These are phyloP conservation scores for Monodelphis domestica DNA, from an alignment of 2,797 vertebrate genomes.

Conservation along the genomic window DNA sequence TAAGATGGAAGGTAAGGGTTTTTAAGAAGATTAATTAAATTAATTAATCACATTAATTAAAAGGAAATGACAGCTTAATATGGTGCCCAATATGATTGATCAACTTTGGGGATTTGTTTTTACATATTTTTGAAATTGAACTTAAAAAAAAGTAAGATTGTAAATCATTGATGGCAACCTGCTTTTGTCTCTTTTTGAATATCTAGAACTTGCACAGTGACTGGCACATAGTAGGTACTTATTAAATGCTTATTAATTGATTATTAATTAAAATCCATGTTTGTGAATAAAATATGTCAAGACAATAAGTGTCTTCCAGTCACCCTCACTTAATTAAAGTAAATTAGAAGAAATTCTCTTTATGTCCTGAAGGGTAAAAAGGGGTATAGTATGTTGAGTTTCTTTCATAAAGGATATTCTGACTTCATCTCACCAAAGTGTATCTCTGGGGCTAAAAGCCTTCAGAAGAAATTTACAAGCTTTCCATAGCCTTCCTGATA, in stretches of 20 bases:
- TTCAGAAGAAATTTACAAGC: conserved; percentile 5
- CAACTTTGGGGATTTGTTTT: too few species aligned
- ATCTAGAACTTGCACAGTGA: too few species aligned
- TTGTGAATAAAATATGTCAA: not conserved
- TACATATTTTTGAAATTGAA: not conserved
- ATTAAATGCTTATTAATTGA: not conserved
- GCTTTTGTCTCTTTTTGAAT: too few species aligned
- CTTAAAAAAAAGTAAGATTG: not conserved
- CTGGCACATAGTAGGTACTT: too few species aligned
- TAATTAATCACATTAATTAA: too few species aligned
- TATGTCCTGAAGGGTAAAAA: not conserved
- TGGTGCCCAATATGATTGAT: conserved; percentile 13
- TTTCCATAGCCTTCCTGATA: conserved; percentile 27
- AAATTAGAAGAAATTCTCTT: not conserved
- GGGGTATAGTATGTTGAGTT: not conserved
- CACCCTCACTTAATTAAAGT: conserved; percentile 5
- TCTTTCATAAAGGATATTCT: not conserved
- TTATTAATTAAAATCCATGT: not conserved
- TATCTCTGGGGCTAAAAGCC: not conserved
- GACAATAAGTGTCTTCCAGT: too few species aligned
- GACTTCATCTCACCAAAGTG: not conserved
- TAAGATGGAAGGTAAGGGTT: too few species aligned
- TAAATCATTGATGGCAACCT: too few species aligned
- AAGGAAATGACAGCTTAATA: not conserved
- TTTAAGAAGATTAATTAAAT: too few species aligned